Base-by-base conservation (phyloP, 2,888 invertebrate genomes). In the Lamproptera curius region DNA sequence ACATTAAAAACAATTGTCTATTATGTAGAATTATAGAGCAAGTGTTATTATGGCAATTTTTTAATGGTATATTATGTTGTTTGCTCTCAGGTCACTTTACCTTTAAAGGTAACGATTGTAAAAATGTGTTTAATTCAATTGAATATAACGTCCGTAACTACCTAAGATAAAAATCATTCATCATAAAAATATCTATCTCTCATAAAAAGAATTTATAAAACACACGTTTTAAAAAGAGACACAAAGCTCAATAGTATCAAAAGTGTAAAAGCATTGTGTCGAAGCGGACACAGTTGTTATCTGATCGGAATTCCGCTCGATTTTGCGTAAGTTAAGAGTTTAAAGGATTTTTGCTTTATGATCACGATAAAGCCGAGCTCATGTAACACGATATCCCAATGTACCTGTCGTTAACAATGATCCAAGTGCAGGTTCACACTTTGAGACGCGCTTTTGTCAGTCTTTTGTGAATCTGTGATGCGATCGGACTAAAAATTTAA, bases 231-330 rank as follows among this genome's bases (percentile, higher is more conserved):
- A n/a, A n/a, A n/a, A n/a, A n/a, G n/a, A n/a, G n/a, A n/a, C n/a
- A n/a, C n/a, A n/a, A 73, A 72, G 63, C 63, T 63, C 60, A 60
- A 59, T 69, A 64, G 62, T 62, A 58, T 66, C 66, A 59, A 62
- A 71, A 66, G 65, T 68, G 65, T 68, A 71, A 73, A 61, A 61
- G 66, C 57, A 61, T 80, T 79, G 74, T 76, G 69, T 66, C 45
- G 52, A 59, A 69, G 57, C 84, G 84, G 82, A 85, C 80, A 73
- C 73, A 61, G 57, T 57, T 70, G 76, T 70, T 84, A 83, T 83
- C 81, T 80, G 82, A 84, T 85, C 86, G 85, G 86, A 86, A 86
- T 71, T 84, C 70, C 81, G 75, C 76, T 71, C 66, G 65, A 59
- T 59, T 66, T 63, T 57, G 52, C 47, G 41, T 52, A 41, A 50